Evolutionary conservation across 2,113 vertebrate genomes (phyloP), one percentile per base, ranked within the genome.

Genomic region (Murina feae): DNA sequence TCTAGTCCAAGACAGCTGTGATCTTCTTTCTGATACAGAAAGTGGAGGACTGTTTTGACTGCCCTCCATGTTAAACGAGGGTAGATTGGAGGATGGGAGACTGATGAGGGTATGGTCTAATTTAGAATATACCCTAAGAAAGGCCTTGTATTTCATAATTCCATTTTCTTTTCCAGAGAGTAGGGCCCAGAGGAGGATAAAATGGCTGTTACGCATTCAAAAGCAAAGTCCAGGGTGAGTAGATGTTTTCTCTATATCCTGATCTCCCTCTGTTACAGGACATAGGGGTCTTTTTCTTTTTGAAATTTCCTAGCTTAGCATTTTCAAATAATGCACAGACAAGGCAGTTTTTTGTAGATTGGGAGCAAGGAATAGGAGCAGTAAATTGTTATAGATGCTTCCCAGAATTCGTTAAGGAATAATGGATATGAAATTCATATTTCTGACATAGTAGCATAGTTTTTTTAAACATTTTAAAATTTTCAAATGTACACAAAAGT

Each of bases 131-230:
- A 10, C 28, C 5, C 18, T 71, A 66, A 80, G 55, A 82, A 91
- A 58, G 23, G 8, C 21, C 17, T 37, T 18, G 23, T 65, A 53
- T 71, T 47, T 87, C 47, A 80, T 68, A 42, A 49, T 92, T 94
- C 53, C 14, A 21, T 91, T 96, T 96, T 95, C 86, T 94, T 93
- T 92, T 42, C 81, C 37, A 87, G 71, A 94, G 17, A 82, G 23
- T 86, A 95, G 83, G 75, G 6, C 2, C 53, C 75, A 93, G 58
- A 88, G 18, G 55, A 78, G 44, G 44, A 95, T n/a, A 92, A 78
- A 95, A 96, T 86, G 93, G 69, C 69, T 66, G 4, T 89, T 60
- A 8, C 4, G 55, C 23, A 82, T 74, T 91, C 87, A 95, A 55
- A 95, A 86, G 21, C 58, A 74, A 72, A 66, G 37, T 65, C 51